These are phyloP conservation scores for Merluccius polli DNA, from an alignment of 2,797 vertebrate species.

Conservation along the genomic window DNA sequence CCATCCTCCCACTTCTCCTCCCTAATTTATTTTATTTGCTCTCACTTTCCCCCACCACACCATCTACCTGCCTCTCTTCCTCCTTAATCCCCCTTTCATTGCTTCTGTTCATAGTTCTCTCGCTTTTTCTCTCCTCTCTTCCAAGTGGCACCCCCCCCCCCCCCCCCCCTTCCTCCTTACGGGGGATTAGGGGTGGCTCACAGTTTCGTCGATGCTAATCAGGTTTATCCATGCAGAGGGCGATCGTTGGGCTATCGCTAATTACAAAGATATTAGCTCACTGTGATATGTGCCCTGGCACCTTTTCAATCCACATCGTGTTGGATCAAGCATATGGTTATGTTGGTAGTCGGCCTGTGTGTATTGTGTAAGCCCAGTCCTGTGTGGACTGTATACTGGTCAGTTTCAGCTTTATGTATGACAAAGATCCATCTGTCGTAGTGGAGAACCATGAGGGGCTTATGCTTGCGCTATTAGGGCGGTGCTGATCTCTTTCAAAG, in stretches of 20 bases:
- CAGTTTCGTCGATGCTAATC: constrained; percentile 67
- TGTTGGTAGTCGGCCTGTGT: constrained; percentile 38
- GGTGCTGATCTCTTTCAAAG: not conserved
- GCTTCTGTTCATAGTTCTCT: constrained; percentile 18
- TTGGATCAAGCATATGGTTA: constrained; percentile 54
- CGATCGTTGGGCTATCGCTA: constrained; percentile 64
- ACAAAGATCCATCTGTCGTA: constrained; percentile 55
- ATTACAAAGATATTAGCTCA: constrained; percentile 63
- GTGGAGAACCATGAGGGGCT: not conserved
- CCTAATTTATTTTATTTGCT: constrained; percentile 23
- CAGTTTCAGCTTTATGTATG: not conserved
- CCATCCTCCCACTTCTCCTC: not conserved
- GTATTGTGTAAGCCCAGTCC: constrained; percentile 19
- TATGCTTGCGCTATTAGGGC: not conserved
- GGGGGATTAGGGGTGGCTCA: constrained; percentile 55
- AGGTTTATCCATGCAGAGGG: constrained; percentile 66
- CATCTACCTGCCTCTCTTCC: constrained; percentile 11
- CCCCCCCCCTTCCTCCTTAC: constrained; percentile 49
- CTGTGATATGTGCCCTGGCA: constrained; percentile 51
- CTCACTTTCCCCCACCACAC: constrained; percentile 33
- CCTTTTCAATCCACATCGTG: constrained; percentile 55
- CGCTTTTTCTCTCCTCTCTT: constrained; percentile 5
- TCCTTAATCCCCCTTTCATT: constrained; percentile 34
- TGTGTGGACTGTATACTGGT: constrained; percentile 37
- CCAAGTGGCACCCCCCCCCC: constrained; percentile 12